A percentile compares a stretch with the other conserved stretches of the same genome.
Evolutionary conservation across 2,888 invertebrate species (phyloP).

Genomic region (Hyppa rectilinea): DNA sequence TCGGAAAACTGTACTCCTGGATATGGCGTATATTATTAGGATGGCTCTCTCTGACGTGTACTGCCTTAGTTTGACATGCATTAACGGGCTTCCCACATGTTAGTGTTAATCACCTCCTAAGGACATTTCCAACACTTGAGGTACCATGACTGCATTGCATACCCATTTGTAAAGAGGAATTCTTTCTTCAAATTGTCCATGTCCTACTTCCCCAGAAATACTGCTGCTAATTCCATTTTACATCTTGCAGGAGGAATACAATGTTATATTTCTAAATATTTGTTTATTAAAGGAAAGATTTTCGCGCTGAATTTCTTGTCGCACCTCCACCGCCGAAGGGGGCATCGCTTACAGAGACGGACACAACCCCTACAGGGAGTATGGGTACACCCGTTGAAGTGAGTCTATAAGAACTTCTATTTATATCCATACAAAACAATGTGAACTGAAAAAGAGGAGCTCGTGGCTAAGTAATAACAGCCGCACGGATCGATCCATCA

Average conservation of each 20-base stretch:
- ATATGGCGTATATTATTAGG: not conserved
- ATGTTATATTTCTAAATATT: not conserved
- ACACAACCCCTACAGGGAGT: slow-evolving; percentile 51
- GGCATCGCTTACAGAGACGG: not conserved
- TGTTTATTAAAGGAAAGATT: slow-evolving; percentile 75
- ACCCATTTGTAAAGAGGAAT: not conserved
- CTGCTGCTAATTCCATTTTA: not conserved
- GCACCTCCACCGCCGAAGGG: slow-evolving; percentile 69
- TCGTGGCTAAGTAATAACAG: too few species aligned
- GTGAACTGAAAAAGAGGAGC: too few species aligned
- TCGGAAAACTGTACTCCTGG: not conserved
- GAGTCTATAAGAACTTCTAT: slow-evolving; percentile 21
- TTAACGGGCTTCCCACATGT: not conserved
- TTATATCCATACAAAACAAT: not conserved
- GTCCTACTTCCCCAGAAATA: not conserved
- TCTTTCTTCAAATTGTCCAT: not conserved
- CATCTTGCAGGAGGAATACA: too few species aligned
- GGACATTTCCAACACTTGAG: not conserved
- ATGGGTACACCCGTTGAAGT: slow-evolving; percentile 69
- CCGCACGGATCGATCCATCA: too few species aligned
- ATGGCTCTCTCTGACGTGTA: not conserved
- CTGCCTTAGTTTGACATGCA: not conserved
- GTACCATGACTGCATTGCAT: not conserved
- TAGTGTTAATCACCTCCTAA: not conserved
- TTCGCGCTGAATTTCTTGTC: slow-evolving; percentile 80